These are phyloP conservation scores for Tursiops truncatus DNA, from an alignment of 2,113 vertebrate genomes.

Conservation along the genomic window DNA sequence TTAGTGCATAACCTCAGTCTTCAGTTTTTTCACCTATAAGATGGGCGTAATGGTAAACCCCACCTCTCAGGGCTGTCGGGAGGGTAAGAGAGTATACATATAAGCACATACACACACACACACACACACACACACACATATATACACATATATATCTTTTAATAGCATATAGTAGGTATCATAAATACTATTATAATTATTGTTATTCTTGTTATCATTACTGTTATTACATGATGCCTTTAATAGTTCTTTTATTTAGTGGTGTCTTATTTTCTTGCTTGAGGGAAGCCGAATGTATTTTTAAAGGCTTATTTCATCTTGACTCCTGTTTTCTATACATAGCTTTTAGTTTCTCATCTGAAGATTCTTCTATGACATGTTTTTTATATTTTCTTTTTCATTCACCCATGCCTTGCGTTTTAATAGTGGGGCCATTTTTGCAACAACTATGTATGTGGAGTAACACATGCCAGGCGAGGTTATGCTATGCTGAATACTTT, in stretches of 20 bases:
- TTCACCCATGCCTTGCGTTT: not conserved
- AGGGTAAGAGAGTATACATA: not conserved
- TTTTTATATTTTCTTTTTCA: not conserved
- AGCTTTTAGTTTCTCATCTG: not conserved
- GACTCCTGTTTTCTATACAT: not conserved
- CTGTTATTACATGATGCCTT: not conserved
- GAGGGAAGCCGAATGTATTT: not conserved
- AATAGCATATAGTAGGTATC: not conserved
- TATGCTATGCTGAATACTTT: conserved; percentile 92
- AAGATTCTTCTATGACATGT: not conserved
- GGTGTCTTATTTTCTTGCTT: not conserved
- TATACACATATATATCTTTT: not conserved
- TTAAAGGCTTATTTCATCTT: not conserved
- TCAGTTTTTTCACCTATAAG: not conserved
- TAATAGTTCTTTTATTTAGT: not conserved
- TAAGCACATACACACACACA: too few relatives aligned
- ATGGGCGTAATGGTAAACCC: not conserved
- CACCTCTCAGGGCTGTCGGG: not conserved
- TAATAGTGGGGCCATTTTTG: not conserved
- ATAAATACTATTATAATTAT: not conserved
- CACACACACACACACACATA: too few relatives aligned
- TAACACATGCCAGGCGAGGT: conserved; percentile 10
- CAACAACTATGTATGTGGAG: not conserved
- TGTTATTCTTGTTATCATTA: not conserved
- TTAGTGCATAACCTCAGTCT: not conserved